Base-by-base conservation (phyloP, 2,113 vertebrate species). In the Strigops habroptila region DNA sequence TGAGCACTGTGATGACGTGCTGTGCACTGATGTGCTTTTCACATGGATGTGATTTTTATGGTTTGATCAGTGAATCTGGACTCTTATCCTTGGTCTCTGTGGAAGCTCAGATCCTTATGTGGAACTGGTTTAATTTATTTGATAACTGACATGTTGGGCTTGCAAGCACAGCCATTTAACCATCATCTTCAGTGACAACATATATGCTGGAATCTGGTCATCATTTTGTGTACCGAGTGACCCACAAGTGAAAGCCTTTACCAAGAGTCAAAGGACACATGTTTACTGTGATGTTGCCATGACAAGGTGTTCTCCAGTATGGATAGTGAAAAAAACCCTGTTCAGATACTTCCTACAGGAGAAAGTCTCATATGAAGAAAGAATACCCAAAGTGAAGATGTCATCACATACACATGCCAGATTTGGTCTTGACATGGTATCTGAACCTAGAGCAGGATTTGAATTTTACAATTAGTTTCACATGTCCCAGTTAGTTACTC, bases 401-500 rank as follows among this genome's bases (percentile, higher is more conserved):
- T 5, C 22, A 44, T 64, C 77, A 57, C 8, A 43, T 35, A 25
- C 0, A 78, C 17, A 24, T n/a, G 5, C 44, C 59, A 95, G 37
- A 70, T 69, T 80, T 65, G 39, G 75, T 49, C 48, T 28, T 89
- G 48, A 68, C 19, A 12, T 33, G 27, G 21, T 35, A 67, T 64
- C 44, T 76, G 62, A 87, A 92, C 37, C 19, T 82, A 65, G 15
- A 89, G 16, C 13, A 28, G 49, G 62, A 73, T 87, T 27, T 84
- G 31, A 59, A 91, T 85, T 87, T 89, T 63, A 59, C 57, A 85
- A 33, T 73, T 69, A 84, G 41, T 31, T 86, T 88, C 65, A 69
- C 25, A 37, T 9, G 18, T 28, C n/a, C 48, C n/a, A 46, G 2
- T 92, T 82, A 84, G 68, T 48, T 88, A 83, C 80, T 84, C 57